These are phyloP conservation scores for Pollachius pollachius DNA, from an alignment of 2,113 vertebrate species.

Conservation along the genomic window DNA sequence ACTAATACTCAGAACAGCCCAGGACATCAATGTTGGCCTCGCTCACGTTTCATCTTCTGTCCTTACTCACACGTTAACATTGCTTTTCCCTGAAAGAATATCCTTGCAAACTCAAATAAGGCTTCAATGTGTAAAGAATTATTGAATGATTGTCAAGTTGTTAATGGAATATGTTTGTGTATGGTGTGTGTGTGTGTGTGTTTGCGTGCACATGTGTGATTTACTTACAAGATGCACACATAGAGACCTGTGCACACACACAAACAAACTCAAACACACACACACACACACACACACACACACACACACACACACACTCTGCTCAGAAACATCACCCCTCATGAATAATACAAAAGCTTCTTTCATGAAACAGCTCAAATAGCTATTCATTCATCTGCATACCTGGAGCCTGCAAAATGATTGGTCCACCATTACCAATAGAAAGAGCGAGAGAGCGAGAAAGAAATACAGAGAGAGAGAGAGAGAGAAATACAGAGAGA, in stretches of 20 bases:
- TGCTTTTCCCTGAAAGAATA: too few species aligned
- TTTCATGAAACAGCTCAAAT: constrained; percentile 72
- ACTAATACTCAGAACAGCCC: too few species aligned
- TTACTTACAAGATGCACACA: background rate
- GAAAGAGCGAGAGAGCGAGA: background rate
- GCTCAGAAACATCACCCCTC: constrained; percentile 58
- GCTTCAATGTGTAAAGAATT: too few species aligned
- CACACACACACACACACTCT: constrained; percentile 23
- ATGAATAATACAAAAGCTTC: constrained; percentile 76
- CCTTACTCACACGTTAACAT: too few species aligned
- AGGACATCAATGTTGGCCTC: too few species aligned
- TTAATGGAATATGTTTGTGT: constrained; percentile 2
- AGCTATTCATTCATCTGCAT: constrained; percentile 77
- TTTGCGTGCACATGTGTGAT: constrained; percentile 29
- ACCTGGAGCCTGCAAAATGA: constrained; percentile 75
- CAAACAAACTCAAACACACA: background rate
- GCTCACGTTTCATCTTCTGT: too few species aligned
- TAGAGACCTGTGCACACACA: background rate
- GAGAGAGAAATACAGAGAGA: background rate
- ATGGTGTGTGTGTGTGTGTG: constrained; percentile 35
- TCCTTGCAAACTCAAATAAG: too few species aligned
- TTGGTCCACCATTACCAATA: constrained; percentile 65
- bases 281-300: constrained; percentile 16
- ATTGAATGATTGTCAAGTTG: too few species aligned
- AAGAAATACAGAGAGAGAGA: background rate